Percentiles rank a stretch among this genome's conserved stretches.
Evolutionary conservation across 2,113 vertebrate species (phyloP).

Genomic region (Neotoma lepida): DNA sequence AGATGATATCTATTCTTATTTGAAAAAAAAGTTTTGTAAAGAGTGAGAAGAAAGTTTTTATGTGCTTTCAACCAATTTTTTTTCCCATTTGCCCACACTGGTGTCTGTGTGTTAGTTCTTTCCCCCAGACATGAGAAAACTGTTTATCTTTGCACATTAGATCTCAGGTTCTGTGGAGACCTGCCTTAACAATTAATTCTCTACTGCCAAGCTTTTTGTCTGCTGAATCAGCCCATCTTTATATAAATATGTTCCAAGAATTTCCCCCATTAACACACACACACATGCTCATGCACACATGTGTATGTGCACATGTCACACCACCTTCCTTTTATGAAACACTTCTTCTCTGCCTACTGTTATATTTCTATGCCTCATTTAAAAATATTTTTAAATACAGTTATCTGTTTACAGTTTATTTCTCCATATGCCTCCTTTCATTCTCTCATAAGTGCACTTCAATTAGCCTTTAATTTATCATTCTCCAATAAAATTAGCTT

Average conservation of each 20-base stretch:
- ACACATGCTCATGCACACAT: too few relatives aligned
- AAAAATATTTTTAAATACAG: neutral
- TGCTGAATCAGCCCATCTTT: neutral
- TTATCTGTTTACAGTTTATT: neutral
- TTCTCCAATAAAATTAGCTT: neutral
- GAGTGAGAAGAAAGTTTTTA: neutral
- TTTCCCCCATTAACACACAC: neutral
- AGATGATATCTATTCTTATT: neutral
- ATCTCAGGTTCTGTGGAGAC: neutral
- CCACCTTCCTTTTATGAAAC: neutral
- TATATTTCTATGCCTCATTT: neutral
- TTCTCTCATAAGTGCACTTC: neutral
- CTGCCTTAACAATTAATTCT: neutral
- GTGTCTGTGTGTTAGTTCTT: neutral
- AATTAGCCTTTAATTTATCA: neutral
- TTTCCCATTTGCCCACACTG: fast-evolving
- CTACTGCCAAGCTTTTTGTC: neutral
- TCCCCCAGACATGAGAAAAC: neutral
- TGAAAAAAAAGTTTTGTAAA: neutral
- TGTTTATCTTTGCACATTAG: neutral
- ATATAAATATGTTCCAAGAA: neutral
- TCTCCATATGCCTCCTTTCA: neutral
- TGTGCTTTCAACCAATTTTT: neutral
- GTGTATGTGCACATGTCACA: neutral
- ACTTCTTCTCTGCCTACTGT: neutral